Percentiles rank a stretch among this genome's conserved stretches.
These are phyloP conservation scores for Saguinus imperator DNA, from an alignment of 2,113 vertebrate species.

Conservation along the genomic window DNA sequence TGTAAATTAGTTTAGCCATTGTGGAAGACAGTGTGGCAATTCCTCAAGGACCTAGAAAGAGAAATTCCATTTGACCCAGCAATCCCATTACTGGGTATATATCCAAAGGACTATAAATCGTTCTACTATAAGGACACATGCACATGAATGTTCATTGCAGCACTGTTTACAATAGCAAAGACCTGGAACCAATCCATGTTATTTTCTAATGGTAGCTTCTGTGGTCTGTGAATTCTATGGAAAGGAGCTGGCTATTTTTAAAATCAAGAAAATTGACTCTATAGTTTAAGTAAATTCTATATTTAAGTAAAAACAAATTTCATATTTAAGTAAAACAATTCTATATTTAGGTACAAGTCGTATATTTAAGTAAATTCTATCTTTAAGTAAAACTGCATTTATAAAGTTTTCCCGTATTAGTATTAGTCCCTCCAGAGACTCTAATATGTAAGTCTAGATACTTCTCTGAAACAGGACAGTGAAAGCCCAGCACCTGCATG, in stretches of 20 bases:
- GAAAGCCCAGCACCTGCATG: rapidly evolving
- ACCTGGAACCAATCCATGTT: too few species aligned
- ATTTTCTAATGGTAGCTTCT: background rate
- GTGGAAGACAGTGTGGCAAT: too few species aligned
- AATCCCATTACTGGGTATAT: too few species aligned
- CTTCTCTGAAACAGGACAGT: background rate
- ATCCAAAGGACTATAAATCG: too few species aligned
- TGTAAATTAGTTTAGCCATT: too few species aligned
- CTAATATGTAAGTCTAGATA: background rate
- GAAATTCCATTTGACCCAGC: too few species aligned
- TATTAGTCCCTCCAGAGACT: background rate
- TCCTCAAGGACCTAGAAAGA: too few species aligned
- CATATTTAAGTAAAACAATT: background rate
- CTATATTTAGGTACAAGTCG: background rate
- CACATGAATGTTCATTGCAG: too few species aligned
- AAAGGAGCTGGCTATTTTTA: background rate
- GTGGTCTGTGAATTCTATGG: background rate
- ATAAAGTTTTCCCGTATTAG: background rate
- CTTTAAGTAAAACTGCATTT: background rate
- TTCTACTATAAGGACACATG: too few species aligned
- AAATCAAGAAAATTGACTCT: background rate
- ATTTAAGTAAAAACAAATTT: background rate
- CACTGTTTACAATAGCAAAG: too few species aligned
- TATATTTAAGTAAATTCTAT: background rate
- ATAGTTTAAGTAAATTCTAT: background rate